phyloP scores from a whole-genome alignment of 2,113 vertebrate genomes.

The Nannospalax galili region DNA sequence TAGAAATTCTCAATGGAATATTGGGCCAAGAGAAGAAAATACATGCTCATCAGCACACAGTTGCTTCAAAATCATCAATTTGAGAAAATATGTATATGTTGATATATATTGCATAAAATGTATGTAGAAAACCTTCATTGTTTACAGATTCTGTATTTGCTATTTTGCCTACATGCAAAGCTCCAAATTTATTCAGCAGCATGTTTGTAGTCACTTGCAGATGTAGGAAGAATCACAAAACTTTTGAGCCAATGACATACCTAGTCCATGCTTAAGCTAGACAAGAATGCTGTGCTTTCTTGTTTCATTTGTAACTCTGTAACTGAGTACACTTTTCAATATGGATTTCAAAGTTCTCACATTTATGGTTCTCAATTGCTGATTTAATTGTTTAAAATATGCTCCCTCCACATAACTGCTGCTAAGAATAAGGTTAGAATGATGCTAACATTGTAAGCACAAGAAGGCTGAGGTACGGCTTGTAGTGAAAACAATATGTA shows the following conservation, averaged over 20 bases:
- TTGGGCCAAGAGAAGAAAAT: too few species aligned
- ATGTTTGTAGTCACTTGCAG: background rate
- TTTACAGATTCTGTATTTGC: background rate
- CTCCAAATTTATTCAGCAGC: background rate
- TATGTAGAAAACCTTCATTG: background rate
- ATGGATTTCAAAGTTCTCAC: background rate
- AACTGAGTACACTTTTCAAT: background rate
- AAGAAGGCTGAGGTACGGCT: background rate
- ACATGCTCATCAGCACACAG: too few species aligned
- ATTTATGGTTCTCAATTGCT: background rate
- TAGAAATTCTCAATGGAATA: too few species aligned
- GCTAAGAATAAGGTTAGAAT: background rate
- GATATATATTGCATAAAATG: background rate
- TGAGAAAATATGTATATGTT: background rate
- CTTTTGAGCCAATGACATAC: too few species aligned
- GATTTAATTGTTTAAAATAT: background rate
- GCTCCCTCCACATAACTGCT: background rate
- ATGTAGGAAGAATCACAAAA: too few species aligned
- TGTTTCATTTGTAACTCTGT: background rate
- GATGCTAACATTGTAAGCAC: background rate
- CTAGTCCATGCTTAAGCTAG: too few species aligned
- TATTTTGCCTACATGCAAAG: background rate
- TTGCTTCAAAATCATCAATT: background rate
- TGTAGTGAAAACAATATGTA: background rate
- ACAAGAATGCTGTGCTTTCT: background rate